Evolutionary conservation across 2,888 invertebrate genomes (phyloP).

Genomic region (Schizaphis graminum): DNA sequence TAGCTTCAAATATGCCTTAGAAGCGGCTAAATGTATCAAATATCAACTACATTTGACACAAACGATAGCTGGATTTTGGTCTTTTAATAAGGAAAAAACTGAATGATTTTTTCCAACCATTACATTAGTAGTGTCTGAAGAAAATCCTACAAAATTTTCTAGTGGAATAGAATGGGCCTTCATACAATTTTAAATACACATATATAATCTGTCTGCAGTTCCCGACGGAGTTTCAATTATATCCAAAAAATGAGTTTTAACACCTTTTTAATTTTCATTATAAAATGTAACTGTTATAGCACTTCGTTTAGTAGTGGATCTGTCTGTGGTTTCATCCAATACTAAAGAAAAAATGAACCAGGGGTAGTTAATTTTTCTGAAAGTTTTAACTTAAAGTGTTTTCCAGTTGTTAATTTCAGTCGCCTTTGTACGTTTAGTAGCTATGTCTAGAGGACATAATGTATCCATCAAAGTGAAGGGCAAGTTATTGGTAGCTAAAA

Average conservation of each 20-base stretch:
- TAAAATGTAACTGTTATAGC: conserved; percentile 9
- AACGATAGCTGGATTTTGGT: conserved; percentile 1
- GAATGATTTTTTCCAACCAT: conserved; percentile 21
- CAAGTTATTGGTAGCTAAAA: background rate
- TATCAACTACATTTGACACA: conserved; percentile 69
- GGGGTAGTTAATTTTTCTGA: conserved; percentile 2
- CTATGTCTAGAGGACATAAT: background rate
- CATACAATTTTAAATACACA: conserved; percentile 4
- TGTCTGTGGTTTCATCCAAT: conserved; percentile 9
- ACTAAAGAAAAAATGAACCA: background rate
- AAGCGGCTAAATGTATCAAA: conserved; percentile 66
- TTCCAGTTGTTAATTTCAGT: background rate
- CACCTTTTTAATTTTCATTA: background rate
- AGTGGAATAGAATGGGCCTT: background rate
- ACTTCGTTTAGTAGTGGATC: background rate
- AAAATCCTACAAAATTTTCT: conserved; percentile 9
- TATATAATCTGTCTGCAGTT: background rate
- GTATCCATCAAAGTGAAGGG: background rate
- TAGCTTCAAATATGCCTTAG: background rate
- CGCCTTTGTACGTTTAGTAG: conserved; percentile 18
- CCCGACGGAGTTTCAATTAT: background rate
- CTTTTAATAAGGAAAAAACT: background rate
- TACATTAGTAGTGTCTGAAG: conserved; percentile 30
- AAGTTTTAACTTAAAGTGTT: conserved; percentile 17
- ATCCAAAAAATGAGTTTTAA: background rate